phyloP scores from a whole-genome alignment of 2,113 vertebrate species.

The Oxyura jamaicensis region DNA sequence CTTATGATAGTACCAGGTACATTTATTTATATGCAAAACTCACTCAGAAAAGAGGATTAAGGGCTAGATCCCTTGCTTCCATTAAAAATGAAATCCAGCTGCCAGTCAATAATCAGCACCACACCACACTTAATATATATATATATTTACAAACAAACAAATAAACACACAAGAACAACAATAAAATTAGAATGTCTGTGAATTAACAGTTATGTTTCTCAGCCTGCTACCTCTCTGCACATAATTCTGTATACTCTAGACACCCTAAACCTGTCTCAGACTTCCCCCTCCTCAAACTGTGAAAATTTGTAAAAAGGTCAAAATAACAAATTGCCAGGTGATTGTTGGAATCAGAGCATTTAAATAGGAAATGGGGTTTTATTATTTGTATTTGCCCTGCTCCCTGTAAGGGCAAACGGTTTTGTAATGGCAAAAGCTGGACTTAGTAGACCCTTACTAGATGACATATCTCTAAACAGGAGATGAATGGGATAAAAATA shows the following conservation, averaged over 20 bases:
- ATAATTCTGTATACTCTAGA: not conserved
- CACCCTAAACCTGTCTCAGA: not conserved
- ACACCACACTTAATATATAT: accelerated
- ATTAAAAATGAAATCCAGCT: not conserved
- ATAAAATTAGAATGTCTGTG: not conserved
- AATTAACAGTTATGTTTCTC: not conserved
- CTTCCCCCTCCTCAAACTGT: not conserved
- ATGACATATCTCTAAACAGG: not conserved
- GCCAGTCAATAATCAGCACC: not conserved
- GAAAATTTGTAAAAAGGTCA: slow-evolving; percentile 19
- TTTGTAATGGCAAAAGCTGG: not conserved
- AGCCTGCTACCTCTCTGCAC: not conserved
- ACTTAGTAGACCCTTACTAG: not conserved
- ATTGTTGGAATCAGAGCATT: not conserved
- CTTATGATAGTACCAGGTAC: not conserved
- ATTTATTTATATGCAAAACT: not conserved
- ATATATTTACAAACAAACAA: not conserved
- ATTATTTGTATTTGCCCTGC: not conserved
- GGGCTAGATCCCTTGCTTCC: not conserved
- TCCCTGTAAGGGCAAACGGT: not conserved
- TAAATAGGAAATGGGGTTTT: slow-evolving; percentile 9
- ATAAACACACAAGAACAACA: not conserved
- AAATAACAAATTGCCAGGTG: slow-evolving; percentile 3
- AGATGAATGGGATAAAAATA: not conserved
- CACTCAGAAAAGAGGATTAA: not conserved